Evolutionary conservation across 2,888 invertebrate species (phyloP), one percentile per base, ranked within the genome.

Genomic region (Oegoconia quadripuncta): DNA sequence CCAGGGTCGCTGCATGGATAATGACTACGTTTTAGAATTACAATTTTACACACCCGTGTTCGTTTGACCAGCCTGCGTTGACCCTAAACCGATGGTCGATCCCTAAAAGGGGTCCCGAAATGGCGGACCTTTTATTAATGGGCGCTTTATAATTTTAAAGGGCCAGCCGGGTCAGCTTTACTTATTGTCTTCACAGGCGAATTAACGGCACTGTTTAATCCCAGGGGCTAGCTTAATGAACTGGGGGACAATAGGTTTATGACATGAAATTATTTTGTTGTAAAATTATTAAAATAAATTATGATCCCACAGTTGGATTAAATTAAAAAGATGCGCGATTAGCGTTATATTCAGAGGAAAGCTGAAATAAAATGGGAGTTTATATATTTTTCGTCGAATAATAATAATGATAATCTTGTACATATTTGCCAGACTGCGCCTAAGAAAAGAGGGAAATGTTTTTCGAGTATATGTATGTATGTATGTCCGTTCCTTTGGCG

Each of bases 11-110:
- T 65, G 70, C 61, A 65, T 68, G 66, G 68, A 64, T 69, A 74
- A 73, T 69, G 60, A 63, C 64, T 58, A 62, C 64, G 64, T 64
- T 72, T 55, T 51, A 56, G 61, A 71, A 70, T 73, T 66, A 69
- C 61, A 70, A 67, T 74, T 71, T 64, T 52, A 58, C 52, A 58
- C 63, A 50, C 53, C 58, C 64, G 41, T 48, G 55, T 47, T 38
- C 34, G 9, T 8, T 16, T 18, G 15, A 16, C 44, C 42, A 40
- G 27, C 8, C 13, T 40, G 47, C 29, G n/a, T 12, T 41, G 43
- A 40, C 41, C 35, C 39, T 48, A 43, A 48, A 36, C 23, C 42
- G 23, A 39, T 37, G 32, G 42, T 42, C 36, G 20, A 14, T 30
- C 40, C 33, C 32, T 25, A 17, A 20, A 25, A 41, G 38, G 34